phyloP scores from a whole-genome alignment of 2,797 vertebrate species.

The Dicrostonyx torquatus region DNA sequence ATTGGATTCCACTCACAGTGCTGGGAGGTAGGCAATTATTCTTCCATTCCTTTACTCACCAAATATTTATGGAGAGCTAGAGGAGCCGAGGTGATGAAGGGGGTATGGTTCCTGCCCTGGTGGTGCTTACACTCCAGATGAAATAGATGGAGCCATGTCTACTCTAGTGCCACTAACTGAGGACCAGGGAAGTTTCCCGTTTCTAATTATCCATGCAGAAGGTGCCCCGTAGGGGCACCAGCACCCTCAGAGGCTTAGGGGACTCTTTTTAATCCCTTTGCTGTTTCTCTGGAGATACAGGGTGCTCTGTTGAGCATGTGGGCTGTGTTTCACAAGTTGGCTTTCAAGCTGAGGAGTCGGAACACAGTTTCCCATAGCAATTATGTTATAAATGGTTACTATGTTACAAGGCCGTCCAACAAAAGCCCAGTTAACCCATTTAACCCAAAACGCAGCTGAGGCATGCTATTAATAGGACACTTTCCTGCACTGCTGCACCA shows the following conservation, averaged over 20 bases:
- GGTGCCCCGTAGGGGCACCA: not conserved
- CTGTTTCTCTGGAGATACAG: not conserved
- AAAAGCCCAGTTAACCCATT: conserved; percentile 77
- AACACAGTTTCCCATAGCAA: conserved; percentile 62
- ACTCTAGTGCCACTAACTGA: not conserved
- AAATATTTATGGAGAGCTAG: conserved; percentile 37
- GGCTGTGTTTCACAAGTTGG: conserved; percentile 20
- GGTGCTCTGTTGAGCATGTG: not conserved
- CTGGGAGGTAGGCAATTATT: conserved; percentile 59
- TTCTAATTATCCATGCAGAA: not conserved
- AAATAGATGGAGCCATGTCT: not conserved
- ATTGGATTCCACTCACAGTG: conserved; percentile 62
- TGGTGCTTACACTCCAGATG: conserved; percentile 43
- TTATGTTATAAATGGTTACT: conserved; percentile 77
- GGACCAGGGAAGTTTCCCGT: not conserved
- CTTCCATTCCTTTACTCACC: conserved; percentile 23
- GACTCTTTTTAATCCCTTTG: not conserved
- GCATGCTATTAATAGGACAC: conserved; percentile 57
- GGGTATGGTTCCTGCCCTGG: conserved; percentile 38
- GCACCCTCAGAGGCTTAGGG: too few species aligned
- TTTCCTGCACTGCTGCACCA: not conserved
- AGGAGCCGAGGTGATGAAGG: not conserved
- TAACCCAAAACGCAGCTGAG: conserved; percentile 68
- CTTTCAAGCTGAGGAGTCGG: conserved; percentile 48
- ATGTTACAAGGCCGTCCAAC: conserved; percentile 68